Conservation (phyloP, 2,888 invertebrate species). For the Conistra vaccinii region DNA sequence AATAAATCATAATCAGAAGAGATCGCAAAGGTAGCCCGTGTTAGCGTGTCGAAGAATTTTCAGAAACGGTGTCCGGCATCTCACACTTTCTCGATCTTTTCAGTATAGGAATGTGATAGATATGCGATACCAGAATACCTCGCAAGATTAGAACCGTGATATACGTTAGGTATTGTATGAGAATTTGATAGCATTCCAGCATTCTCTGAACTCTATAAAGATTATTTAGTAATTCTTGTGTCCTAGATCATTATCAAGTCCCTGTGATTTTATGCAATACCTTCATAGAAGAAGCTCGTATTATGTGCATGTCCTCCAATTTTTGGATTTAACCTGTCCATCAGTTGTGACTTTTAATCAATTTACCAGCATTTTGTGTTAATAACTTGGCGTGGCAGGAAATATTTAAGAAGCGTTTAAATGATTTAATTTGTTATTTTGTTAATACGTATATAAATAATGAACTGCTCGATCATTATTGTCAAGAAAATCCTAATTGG, state of each 20-base stretch:
- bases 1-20: not conserved
- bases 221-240: not conserved
- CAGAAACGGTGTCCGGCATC: not conserved
- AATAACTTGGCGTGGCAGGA: slow-evolving; percentile 3
- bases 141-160: slow-evolving; percentile 21
- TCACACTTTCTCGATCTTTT: slow-evolving; percentile 37
- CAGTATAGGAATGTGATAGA: slow-evolving; percentile 25
- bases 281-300: not conserved
- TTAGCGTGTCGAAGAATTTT: slow-evolving; percentile 25
- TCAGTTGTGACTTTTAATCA: not conserved
- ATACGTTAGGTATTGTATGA: not conserved
- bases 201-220: slow-evolving; percentile 10
- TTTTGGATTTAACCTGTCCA: not conserved
- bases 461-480: not conserved
- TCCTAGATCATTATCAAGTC: not conserved
- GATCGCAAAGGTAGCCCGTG: not conserved
- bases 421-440: slow-evolving; percentile 1
- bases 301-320: not conserved
- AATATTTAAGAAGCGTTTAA: not conserved
- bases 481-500: not conserved
- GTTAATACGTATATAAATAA: not conserved
- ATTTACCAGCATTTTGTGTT: not conserved
- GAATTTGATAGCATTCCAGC: slow-evolving; percentile 18
- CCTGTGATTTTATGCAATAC: not conserved
- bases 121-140: slow-evolving; percentile 30